Conservation (phyloP, 2,888 invertebrate species). For the Microchrysa polita region DNA sequence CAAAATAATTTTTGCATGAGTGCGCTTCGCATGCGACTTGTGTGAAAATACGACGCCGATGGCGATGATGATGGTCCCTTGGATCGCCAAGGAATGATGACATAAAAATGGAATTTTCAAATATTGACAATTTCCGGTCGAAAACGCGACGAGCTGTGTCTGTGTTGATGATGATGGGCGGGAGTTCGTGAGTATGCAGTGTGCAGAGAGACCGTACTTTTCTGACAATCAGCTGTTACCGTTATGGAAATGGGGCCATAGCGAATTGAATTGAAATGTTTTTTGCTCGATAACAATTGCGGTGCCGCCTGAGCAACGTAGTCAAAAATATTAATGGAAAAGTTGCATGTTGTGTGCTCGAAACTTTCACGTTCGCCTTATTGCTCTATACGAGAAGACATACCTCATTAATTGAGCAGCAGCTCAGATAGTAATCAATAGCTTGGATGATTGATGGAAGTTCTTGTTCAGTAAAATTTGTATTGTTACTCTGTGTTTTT, state of each 20-base stretch:
- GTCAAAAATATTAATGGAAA: not conserved
- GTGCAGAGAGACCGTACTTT: not conserved
- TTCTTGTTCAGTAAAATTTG: no score
- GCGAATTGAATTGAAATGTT: not conserved
- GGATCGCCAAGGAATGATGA: constrained; percentile 11
- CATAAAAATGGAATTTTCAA: constrained; percentile 24
- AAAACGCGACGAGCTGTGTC: not conserved
- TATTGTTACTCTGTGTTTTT: no score
- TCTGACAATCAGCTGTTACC: constrained; percentile 42
- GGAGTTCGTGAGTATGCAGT: not conserved
- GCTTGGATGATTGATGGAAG: not conserved
- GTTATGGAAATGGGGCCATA: constrained; percentile 19
- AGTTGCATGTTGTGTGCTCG: no score
- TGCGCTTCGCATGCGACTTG: constrained; percentile 12
- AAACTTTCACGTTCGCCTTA: no score
- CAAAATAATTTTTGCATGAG: constrained; percentile 36
- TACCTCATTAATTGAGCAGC: not conserved
- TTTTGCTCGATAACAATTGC: not conserved
- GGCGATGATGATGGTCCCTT: constrained; percentile 14
- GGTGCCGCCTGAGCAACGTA: not conserved
- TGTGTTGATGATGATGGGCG: not conserved
- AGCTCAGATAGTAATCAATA: not conserved
- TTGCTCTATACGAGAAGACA: not conserved
- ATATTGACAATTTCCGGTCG: constrained; percentile 20
- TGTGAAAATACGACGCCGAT: constrained; percentile 3